Evolutionary conservation across 1,140 invertebrate genomes (phyloP), one percentile per base, ranked within the genome.

Genomic region (Ooceraea biroi): DNA sequence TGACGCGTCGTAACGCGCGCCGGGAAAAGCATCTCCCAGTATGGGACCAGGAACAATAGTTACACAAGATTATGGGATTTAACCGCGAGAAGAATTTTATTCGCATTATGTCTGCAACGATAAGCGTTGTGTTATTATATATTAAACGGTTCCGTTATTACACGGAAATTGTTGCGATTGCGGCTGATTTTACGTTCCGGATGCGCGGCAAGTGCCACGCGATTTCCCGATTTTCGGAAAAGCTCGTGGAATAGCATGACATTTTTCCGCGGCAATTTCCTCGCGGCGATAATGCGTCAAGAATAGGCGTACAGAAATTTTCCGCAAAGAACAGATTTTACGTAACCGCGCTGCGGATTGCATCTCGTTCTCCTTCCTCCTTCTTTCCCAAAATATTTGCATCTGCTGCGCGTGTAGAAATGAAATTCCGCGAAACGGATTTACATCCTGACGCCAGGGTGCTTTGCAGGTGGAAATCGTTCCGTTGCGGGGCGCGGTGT

Each of bases 341-440:
- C 19, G 68, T 12, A 55, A 41, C 22, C 17, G 5, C 30, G 48
- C 63, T 57, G 10, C 22, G 22, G n/a, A 25, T 11, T 36, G 7
- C 36, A 36, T 36, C 36, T 2, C 36, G n/a, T n/a, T n/a, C n/a
- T n/a, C n/a, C n/a, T n/a, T n/a, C n/a, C n/a, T n/a, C n/a, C n/a
- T n/a, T 7, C 36, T 7, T 7, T 36, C 36, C 4, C 50, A 36
- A 80, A 80, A 80, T 80, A 80, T 80, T 80, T 80, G 65, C 76
- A 71, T 80, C 48, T n/a, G 27, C 17, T 41, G 48, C 74, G 30
- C 44, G 11, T 63, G 63, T 48, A 68, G 76, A 80, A 48, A 78
- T 78, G 76, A 80, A 71, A 80, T 71, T 71, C 41, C 52, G 50
- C 65, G 76, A 69, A 66, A 71, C 50, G 65, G 65, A 80, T 80